Base-by-base conservation (phyloP, 2,797 vertebrate genomes). In the Ceryle rudis region DNA sequence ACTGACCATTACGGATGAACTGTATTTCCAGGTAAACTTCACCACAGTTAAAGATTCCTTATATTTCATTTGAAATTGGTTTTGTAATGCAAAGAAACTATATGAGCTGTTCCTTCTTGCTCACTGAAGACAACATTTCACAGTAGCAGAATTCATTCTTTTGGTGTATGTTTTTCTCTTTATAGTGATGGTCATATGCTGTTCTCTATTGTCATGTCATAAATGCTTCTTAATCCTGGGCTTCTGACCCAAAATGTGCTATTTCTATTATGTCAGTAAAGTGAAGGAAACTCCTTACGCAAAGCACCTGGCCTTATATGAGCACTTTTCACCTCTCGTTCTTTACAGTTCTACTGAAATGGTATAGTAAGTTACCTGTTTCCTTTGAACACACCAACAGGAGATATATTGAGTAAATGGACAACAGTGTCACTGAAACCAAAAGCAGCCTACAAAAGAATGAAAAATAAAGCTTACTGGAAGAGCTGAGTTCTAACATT, bases 321-420 rank as follows among this genome's bases (percentile, higher is more conserved):
- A 86, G 72, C 66, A 86, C 74, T 80, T 84, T 64, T 54, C 37
- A 67, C 31, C 47, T 83, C 72, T 42, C 37, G 35, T 28, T 79
- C 78, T 75, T 84, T 79, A 88, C 21, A 58, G 23, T 75, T 87
- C 44, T 82, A 94, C 18, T 64, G 71, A 92, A 93, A 60, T 22
- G 20, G 72, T 31, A 6, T 21, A 89, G 46, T 16, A 61, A 87
- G 94, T 98, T 98, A 98, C 98, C 98, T 97, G 98, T 98, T 97
- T 98, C 98, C 89, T 97, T 98, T 75, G 98, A 97, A 95, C 98
- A 98, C 95, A 97, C 89, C 97, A 98, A 95, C 54, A 98, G 94
- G 35, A 98, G 98, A 91, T 98, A 97, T 97, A 98, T 98, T 83
- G 98, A 98, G 96, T 98, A 98, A 92, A 98, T 98, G 82, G 98